Evolutionary conservation across 2,113 vertebrate genomes (phyloP).

Genomic region (Emydocephalus ijimae): DNA sequence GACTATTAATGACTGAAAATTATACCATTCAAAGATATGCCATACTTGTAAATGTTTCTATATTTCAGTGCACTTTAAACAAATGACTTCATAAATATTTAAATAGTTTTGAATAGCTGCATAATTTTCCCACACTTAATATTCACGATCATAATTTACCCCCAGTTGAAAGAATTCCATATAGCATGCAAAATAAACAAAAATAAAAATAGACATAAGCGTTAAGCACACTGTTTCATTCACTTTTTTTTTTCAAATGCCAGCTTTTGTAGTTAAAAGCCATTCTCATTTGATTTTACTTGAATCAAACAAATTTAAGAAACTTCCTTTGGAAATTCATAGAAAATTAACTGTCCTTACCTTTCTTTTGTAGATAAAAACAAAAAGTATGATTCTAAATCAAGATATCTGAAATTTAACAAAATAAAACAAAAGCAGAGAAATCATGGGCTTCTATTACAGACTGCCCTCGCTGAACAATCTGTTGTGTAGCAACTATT

Average conservation of each 20-base stretch:
- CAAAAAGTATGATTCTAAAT: background rate
- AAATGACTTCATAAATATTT: background rate
- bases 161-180: background rate
- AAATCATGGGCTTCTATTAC: background rate
- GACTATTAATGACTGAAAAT: background rate
- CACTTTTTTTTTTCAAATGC: background rate
- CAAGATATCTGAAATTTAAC: background rate
- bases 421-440: background rate
- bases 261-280: background rate
- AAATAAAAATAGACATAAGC: background rate
- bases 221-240: background rate
- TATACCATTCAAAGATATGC: background rate
- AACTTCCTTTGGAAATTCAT: background rate
- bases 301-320: conserved; percentile 6
- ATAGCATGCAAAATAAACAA: background rate
- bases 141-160: background rate
- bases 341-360: background rate
- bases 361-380: background rate
- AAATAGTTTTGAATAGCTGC: background rate
- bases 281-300: background rate
- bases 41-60: background rate
- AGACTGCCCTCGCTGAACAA: background rate
- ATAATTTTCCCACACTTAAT: background rate
- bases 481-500: background rate
- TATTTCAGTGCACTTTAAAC: background rate